Evolutionary conservation across 2,797 vertebrate genomes (phyloP), one percentile per base, ranked within the genome.

Genomic region (Odontamblyopus rebecca): DNA sequence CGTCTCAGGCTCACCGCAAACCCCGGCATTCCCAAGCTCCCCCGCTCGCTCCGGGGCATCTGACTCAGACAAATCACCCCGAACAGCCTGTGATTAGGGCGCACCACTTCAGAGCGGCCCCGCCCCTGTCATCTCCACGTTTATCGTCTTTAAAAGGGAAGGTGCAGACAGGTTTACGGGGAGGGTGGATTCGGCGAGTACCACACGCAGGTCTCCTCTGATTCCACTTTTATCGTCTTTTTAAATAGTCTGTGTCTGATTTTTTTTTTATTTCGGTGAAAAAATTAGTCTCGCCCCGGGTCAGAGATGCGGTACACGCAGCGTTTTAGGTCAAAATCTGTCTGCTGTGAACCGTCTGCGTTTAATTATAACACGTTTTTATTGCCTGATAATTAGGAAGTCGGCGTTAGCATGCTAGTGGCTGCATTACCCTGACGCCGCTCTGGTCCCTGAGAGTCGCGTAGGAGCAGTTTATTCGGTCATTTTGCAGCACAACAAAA

Each of bases 41-140:
- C 85, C 11, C 6, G 57, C 79, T 92, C 76, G 86, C 92, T 90
- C 81, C 83, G 68, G 88, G 92, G 88, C 86, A 87, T 91, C 77
- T 90, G 90, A 92, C 88, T 92, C 82, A 92, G 89, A 93, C 92
- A 93, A 93, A 93, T 92, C 90, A 91, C 87, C 87, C 88, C 89
- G 81, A 87, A 86, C 88, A 89, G 88, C 77, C 90, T 94, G 89
- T 93, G 90, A 94, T 95, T 94, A 94, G 93, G 92, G 89, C 83
- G 87, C 83, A 90, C 89, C 86, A 88, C 86, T 90, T 89, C 88
- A 92, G 89, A 85, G 85, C 88, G 85, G 70, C 88, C 82, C 86
- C 80, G 88, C 85, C 88, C 86, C 82, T 90, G 88, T 90, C 86
- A 92, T 93, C 89, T 92, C 85, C 76, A 82, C 82, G 80, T 92